These are phyloP conservation scores for Orius insidiosus DNA, from an alignment of 1,140 invertebrate species.

Conservation along the genomic window DNA sequence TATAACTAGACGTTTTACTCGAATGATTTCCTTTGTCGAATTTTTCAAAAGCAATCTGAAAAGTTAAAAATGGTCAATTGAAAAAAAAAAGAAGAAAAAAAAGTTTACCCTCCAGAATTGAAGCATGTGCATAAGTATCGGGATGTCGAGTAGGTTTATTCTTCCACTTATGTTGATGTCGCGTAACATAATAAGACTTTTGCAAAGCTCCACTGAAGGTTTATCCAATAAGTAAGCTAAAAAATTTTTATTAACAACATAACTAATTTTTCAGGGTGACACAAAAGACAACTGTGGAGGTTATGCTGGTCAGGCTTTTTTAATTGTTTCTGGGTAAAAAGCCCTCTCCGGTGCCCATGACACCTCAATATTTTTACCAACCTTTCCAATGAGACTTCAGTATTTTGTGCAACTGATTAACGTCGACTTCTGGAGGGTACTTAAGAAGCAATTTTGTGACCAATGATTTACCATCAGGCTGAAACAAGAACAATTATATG, in stretches of 20 bases:
- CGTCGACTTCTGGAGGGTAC: constrained; percentile 46
- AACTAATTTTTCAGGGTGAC: too few relatives aligned
- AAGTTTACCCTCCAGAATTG: constrained; percentile 44
- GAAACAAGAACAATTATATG: constrained; percentile 10
- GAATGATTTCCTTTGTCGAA: constrained; percentile 34
- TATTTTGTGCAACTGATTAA: constrained; percentile 39
- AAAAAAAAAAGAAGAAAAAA: neutral
- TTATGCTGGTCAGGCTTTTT: too few relatives aligned
- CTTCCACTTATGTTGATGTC: constrained; percentile 46
- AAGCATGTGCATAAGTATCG: constrained; percentile 40
- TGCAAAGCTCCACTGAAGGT: constrained; percentile 41
- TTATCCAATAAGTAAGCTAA: constrained; percentile 31
- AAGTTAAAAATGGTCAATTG: constrained; percentile 18
- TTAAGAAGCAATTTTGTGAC: constrained; percentile 31
- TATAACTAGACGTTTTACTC: constrained; percentile 43
- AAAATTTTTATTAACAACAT: constrained; percentile 20
- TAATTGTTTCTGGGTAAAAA: too few relatives aligned
- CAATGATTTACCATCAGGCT: constrained; percentile 33
- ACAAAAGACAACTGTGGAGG: too few relatives aligned
- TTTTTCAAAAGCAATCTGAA: constrained; percentile 39
- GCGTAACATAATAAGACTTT: constrained; percentile 46
- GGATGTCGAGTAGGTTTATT: constrained; percentile 37
- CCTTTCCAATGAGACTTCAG: constrained; percentile 40
- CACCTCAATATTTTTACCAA: constrained; percentile 22
- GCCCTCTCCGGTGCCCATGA: too few relatives aligned